Base-by-base conservation (phyloP, 2,113 vertebrate genomes). In the Arvicanthis niloticus region DNA sequence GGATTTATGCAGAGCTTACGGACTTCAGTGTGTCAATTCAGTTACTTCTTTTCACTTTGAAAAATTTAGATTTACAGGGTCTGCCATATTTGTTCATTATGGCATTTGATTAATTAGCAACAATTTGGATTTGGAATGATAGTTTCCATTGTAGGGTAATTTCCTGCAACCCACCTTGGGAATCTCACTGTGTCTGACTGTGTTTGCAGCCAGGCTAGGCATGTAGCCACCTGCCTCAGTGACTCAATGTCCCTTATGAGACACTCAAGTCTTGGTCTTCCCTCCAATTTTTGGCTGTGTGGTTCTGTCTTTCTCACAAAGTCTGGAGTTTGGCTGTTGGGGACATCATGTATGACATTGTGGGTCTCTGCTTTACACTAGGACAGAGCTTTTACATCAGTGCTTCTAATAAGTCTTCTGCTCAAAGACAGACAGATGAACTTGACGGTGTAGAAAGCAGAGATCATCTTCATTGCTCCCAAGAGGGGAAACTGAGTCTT, bases 161-260 rank as follows among this genome's bases (percentile, higher is more conserved):
- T 22, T 29, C 42, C 1, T 22, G 24, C 24, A 75, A 22, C 1
- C 16, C 24, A 13, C 40, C 37, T 65, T 75, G 40, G 48, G 78
- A 56, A 11, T 26, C 3, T 4, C 37, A 4, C 0, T 51, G 19
- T 37, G 22, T 1, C 62, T 40, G 21, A 51, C 67, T 21, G 42
- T 48, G 42, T 26, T 1, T 37, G 53, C 48, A 68, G 12, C 15
- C 5, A 48, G 80, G 34, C 31, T 31, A 48, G 8, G 31, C n/a
- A 37, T 29, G 13, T 51, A 70, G 88, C 42, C 21, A 0, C 1
- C 13, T 31, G n/a, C 51, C 16, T 2, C 5, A 1, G 0, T 1
- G 37, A n/a, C 42, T 4, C 48, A 42, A 0, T 2, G 37, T 56
- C 58, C 24, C 42, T 12, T 62, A 12, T 21, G n/a, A n/a, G 73